Evolutionary conservation across 2,113 vertebrate genomes (phyloP).

Genomic region (Lycaon pictus): DNA sequence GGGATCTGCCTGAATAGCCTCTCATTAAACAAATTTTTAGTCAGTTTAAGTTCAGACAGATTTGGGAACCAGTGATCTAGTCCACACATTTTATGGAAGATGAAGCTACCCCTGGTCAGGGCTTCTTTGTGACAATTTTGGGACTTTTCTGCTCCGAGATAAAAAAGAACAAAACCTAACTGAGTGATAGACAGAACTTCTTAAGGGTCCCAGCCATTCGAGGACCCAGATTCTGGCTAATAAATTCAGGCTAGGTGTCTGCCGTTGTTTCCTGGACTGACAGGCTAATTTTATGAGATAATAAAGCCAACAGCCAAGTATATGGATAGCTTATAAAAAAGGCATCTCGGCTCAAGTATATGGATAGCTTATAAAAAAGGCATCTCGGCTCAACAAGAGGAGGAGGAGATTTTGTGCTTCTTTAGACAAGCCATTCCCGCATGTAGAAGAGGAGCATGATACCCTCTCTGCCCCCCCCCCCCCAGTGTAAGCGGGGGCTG

Average conservation of each 20-base stretch:
- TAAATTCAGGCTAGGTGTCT: background rate
- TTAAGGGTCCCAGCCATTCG: background rate
- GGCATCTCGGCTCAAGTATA: background rate
- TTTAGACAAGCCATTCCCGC: fast-evolving
- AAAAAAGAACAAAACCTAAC: background rate
- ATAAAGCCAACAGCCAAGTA: background rate
- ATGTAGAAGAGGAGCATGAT: fast-evolving
- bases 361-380: background rate
- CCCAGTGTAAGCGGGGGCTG: too few relatives aligned
- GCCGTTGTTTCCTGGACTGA: background rate
- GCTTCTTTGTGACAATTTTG: background rate
- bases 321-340: background rate
- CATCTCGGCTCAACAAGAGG: background rate
- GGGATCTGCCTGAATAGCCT: background rate
- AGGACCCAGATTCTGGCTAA: background rate
- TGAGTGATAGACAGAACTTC: background rate
- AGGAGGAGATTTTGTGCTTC: background rate
- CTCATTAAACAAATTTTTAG: background rate
- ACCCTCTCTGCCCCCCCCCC: fast-evolving
- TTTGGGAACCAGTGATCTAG: background rate
- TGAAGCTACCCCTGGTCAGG: background rate
- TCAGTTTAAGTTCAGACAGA: background rate
- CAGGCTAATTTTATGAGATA: background rate
- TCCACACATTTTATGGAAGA: background rate
- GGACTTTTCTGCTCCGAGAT: background rate